These are phyloP conservation scores for Takifugu flavidus DNA, from an alignment of 2,113 vertebrate species.

Conservation along the genomic window DNA sequence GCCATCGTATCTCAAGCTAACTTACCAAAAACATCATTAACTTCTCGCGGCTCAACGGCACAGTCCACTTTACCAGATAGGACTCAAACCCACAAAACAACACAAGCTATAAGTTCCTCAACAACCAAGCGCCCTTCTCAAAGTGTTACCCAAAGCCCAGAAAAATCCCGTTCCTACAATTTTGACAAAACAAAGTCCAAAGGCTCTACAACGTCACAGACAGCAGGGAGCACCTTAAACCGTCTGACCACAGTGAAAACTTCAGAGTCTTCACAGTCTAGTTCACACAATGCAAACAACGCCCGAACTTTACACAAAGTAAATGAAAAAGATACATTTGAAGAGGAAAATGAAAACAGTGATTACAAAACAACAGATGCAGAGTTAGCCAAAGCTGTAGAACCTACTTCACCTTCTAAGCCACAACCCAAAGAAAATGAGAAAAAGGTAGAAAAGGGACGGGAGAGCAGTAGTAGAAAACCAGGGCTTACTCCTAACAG, in stretches of 20 bases:
- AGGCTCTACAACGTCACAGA: constrained; percentile 13
- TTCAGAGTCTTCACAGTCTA: constrained; percentile 17
- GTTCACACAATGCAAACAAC: constrained; percentile 19
- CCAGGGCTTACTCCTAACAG: constrained; percentile 33
- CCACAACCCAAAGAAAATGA: constrained; percentile 22
- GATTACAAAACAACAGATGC: constrained; percentile 23
- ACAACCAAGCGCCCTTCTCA: constrained; percentile 17
- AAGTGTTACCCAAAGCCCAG: constrained; percentile 11
- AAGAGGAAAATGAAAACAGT: constrained; percentile 15
- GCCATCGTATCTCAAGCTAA: constrained; percentile 56
- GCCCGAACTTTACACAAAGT: constrained; percentile 27
- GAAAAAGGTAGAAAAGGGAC: constrained; percentile 9
- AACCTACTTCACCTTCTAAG: constrained; percentile 37
- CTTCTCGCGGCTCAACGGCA: constrained; percentile 29
- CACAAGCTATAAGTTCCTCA: constrained; percentile 19
- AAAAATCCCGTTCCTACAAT: constrained; percentile 17
- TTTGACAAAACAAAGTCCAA: constrained; percentile 34
- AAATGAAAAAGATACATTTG: constrained; percentile 27
- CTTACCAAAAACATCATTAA: constrained; percentile 45
- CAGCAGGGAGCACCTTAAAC: constrained; percentile 15
- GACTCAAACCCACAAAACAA: constrained; percentile 20
- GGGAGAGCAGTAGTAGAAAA: constrained; percentile 30
- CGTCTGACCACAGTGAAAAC: constrained; percentile 7
- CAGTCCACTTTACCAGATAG: constrained; percentile 38
- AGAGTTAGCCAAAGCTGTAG: constrained; percentile 43